These are phyloP conservation scores for Clarias fuscus DNA, from an alignment of 2,797 vertebrate species.

Conservation along the genomic window DNA sequence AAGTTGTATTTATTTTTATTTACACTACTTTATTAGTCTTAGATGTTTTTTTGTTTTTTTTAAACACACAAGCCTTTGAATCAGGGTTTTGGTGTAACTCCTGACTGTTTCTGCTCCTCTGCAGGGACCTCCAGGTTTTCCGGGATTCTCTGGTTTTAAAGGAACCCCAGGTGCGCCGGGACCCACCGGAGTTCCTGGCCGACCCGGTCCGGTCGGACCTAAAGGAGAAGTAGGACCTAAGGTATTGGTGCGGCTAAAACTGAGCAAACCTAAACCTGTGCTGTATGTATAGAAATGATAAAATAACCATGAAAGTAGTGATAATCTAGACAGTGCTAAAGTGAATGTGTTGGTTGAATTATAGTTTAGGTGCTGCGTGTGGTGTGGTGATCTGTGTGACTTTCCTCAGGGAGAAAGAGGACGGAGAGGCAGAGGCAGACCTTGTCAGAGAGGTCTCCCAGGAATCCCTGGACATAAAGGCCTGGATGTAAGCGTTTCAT, in stretches of 20 bases:
- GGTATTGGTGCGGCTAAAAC: conserved; percentile 63
- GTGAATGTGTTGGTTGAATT: background rate
- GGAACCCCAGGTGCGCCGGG: conserved; percentile 78
- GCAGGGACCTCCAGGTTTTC: conserved; percentile 80
- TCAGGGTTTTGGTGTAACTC: background rate
- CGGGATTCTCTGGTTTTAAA: conserved; percentile 85
- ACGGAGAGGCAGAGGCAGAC: conserved; percentile 74
- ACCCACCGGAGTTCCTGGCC: conserved; percentile 68
- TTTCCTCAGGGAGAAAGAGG: conserved; percentile 77
- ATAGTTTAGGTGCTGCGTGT: background rate
- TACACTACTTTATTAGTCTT: background rate
- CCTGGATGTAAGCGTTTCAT: conserved; percentile 68
- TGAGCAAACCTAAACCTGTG: background rate
- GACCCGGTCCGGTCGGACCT: conserved; percentile 70
- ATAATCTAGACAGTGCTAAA: background rate
- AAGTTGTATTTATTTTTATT: background rate
- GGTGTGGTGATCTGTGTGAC: background rate
- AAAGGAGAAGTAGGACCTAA: conserved; percentile 77
- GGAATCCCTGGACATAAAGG: conserved; percentile 78
- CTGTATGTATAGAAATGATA: background rate
- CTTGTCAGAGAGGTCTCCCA: conserved; percentile 71
- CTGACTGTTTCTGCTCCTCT: conserved; percentile 6
- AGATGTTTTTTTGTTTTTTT: background rate
- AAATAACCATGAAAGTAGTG: background rate
- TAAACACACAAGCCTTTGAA: background rate